phyloP scores from a whole-genome alignment of 37 sponge, comb jelly and placozoan genomes.

The Tethya wilhelma region DNA sequence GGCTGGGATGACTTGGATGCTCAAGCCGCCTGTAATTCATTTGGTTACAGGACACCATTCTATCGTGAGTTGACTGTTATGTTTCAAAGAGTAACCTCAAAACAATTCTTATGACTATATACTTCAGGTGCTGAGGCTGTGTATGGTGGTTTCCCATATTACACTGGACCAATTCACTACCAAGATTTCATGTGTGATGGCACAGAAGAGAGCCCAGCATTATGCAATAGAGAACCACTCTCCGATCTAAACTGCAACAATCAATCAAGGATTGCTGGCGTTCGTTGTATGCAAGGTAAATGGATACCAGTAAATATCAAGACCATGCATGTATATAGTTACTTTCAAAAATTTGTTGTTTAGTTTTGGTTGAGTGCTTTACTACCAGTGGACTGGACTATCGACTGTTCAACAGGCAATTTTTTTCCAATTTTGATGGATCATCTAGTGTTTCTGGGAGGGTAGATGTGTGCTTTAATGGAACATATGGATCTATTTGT shows the following conservation, averaged over 20 bases:
- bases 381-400: background rate
- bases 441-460: background rate
- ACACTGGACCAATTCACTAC: background rate
- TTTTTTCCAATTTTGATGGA: background rate
- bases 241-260: background rate
- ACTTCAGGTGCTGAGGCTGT: background rate
- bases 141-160: background rate
- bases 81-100: background rate
- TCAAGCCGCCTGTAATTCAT: background rate
- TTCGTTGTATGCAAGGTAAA: background rate
- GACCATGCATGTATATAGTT: background rate
- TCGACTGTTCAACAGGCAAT: background rate
- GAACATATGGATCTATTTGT: slow-evolving; percentile 11
- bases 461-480: slow-evolving; percentile 1
- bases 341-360: background rate
- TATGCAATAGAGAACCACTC: background rate
- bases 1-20: background rate
- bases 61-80: background rate
- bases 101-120: background rate
- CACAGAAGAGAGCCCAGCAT: background rate
- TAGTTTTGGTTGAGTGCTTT: background rate
- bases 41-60: no score
- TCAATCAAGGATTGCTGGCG: background rate
- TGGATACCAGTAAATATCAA: no score
- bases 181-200: background rate